Conservation (phyloP, 2,113 vertebrate species). For the Machaerirhynchus nigripectus region DNA sequence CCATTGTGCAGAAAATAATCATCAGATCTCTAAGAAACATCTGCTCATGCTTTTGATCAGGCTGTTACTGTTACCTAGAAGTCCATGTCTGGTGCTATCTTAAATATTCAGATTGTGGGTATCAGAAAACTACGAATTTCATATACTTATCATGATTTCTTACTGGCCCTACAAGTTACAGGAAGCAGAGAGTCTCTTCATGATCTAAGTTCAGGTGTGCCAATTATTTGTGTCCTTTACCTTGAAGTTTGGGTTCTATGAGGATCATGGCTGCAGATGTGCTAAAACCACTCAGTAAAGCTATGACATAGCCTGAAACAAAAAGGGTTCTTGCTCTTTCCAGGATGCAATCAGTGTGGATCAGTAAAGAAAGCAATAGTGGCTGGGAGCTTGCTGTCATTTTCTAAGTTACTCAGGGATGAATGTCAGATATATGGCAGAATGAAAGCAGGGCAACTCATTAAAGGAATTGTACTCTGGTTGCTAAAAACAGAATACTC, state of each 20-base stretch:
- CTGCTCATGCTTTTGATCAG: background rate
- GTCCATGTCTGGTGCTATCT: background rate
- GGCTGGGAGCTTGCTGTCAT: background rate
- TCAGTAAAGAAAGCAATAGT: background rate
- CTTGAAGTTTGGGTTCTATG: background rate
- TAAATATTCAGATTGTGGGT: background rate
- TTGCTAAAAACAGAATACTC: background rate
- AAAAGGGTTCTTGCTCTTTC: background rate
- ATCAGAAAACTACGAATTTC: background rate
- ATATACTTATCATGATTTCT: background rate
- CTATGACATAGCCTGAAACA: background rate
- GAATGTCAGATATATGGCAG: background rate
- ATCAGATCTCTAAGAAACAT: background rate
- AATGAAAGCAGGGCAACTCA: background rate
- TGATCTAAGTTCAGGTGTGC: background rate
- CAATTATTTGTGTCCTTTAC: background rate
- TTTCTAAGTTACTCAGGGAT: background rate
- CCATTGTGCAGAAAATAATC: background rate
- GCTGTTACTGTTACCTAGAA: background rate
- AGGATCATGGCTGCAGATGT: background rate
- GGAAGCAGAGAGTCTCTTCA: background rate
- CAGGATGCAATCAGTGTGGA: background rate
- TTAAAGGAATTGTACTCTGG: background rate
- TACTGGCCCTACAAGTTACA: background rate
- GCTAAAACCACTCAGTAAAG: background rate